Evolutionary conservation across 2,113 vertebrate species (phyloP), one percentile per base, ranked within the genome.

Genomic region (Callocephalon fimbriatum): DNA sequence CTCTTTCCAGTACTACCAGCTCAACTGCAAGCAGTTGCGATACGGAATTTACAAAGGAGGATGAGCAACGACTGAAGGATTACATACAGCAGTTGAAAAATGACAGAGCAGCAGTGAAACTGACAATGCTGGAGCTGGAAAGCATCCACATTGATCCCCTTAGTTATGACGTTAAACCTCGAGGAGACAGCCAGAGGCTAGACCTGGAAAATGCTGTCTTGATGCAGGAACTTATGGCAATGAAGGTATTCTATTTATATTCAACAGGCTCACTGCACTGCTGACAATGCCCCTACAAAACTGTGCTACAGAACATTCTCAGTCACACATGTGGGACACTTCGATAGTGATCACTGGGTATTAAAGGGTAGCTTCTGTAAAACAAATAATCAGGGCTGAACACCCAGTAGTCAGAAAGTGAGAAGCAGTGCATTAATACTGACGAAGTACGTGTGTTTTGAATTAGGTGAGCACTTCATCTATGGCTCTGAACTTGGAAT

Each of bases 191-290:
- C 68, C 98, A 99, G 94, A 95, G 99, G 68, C 98, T 99, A 38
- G 99, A 99, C 91, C 97, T 99, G 82, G 99, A 99, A 97, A 99
- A 99, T 16, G 99, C 99, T 0, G 99, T 99, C 61, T 97, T 99
- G 83, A 99, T 99, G 99, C 99, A 99, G 91, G 99, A 99, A 88
- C 98, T 99, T 73, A 99, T 99, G 99, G 99, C 99, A 95, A 99
- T 99, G 99, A 99, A 99, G 99, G 99, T 99, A 98, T 78, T 95
- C 86, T 74, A 42, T 70, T 84, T 50, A n/a, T 67, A 29, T 74
- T 22, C 15, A 21, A 10, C 20, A 51, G 26, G 15, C 26, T 35
- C 47, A 31, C 37, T 81, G 35, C 61, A 58, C 59, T 83, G 58
- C 74, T 92, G 54, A n/a, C 45, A 70, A 3, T 47, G 35, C 20